A percentile compares a stretch with the other conserved stretches of the same genome.
Conservation (phyloP, 2,113 vertebrate genomes). For the Zeus faber region DNA sequence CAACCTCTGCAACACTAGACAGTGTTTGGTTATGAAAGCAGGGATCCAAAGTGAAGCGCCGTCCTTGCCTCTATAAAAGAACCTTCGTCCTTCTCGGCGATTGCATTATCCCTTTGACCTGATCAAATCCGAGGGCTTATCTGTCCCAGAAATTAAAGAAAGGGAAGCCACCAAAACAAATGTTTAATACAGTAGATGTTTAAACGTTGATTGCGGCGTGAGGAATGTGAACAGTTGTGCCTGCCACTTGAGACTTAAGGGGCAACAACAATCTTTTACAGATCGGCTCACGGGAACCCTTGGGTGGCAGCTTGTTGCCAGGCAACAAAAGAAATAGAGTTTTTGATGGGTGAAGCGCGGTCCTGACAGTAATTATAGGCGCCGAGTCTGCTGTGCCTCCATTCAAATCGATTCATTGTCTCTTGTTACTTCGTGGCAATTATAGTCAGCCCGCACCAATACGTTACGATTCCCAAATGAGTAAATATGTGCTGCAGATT, state of each 20-base stretch:
- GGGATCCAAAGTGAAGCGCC: too few relatives aligned
- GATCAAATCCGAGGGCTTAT: constrained; percentile 21
- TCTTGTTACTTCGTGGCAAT: background rate
- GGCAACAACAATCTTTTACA: constrained; percentile 9
- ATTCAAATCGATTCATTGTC: background rate
- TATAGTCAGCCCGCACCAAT: background rate
- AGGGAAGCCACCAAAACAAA: too few relatives aligned
- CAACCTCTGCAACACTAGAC: too few relatives aligned
- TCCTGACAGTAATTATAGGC: constrained; percentile 21
- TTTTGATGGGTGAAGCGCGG: constrained; percentile 45
- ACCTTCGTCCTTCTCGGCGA: too few relatives aligned
- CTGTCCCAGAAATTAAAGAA: constrained; percentile 22
- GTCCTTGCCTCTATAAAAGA: too few relatives aligned
- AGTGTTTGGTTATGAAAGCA: too few relatives aligned
- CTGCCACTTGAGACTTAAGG: background rate
- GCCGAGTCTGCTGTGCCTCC: constrained; percentile 11
- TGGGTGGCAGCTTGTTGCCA: constrained; percentile 74
- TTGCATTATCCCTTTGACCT: too few relatives aligned
- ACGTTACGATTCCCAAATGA: background rate
- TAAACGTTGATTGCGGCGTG: constrained; percentile 21
- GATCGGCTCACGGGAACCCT: constrained; percentile 19
- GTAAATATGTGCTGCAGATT: background rate
- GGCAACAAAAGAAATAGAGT: constrained; percentile 72
- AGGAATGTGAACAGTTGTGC: background rate
- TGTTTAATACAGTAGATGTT: constrained; percentile 10